Base-by-base conservation (phyloP, 1,140 invertebrate genomes). In the Propsilocerus akamusi region DNA sequence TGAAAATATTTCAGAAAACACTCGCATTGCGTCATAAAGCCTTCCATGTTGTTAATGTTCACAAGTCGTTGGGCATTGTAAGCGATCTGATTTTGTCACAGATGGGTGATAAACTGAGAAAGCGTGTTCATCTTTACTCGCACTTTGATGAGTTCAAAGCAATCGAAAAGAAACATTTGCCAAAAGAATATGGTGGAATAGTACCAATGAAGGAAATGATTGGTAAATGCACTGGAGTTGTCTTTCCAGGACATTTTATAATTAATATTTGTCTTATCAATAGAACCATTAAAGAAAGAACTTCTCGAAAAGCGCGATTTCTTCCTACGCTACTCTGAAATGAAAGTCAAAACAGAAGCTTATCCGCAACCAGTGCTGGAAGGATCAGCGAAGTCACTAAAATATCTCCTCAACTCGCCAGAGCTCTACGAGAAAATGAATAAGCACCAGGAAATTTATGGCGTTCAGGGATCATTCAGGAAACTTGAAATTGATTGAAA, bases 151-250 rank as follows among this genome's bases (percentile, higher is more conserved):
- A 78, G 10, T 66, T 73, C 1, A 64, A 77, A 14, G 65, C 70
- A 23, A 66, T 73, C 11, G 72, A 78, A 53, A 66, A 67, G 25
- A 76, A 66, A 49, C 68, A 87, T 54, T 58, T 89, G 25, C 86
- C 86, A 0, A 77, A 82, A 56, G 86, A 89, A 59, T 88, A 87
- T 59, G 84, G 84, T 12, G 84, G 84, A 2, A 73, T 67, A 6
- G 80, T 84, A 65, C 83, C 83, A 0, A 83, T 87, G 79, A 72
- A 75, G 26, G 77, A 85, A 61, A 87, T 89, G 83, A 87, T 87
- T 53, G 76, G 85, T 87, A 62, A 71, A 17, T 30, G 28, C 28
- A 30, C 28, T n/a, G 11, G 3, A n/a, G n/a, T n/a, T n/a, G n/a
- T n/a, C n/a, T n/a, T n/a, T n/a, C n/a, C n/a, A n/a, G n/a, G n/a